Evolutionary conservation across 2,888 invertebrate species (phyloP).

Genomic region (Xestia sexstrigata): DNA sequence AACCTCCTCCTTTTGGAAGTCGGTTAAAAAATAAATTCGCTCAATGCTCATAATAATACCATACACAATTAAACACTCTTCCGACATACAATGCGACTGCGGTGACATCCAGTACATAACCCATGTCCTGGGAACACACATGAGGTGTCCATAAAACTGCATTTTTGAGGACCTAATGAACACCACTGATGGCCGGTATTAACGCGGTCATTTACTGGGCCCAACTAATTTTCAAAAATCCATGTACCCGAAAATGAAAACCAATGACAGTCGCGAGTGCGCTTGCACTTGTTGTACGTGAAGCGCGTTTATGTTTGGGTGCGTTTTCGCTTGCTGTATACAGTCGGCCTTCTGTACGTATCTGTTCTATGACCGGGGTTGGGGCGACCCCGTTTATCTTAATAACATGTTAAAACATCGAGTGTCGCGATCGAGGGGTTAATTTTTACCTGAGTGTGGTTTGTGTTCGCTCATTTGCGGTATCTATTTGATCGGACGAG

Average conservation of each 20-base stretch:
- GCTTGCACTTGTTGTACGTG: background rate
- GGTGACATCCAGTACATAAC: background rate
- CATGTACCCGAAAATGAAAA: background rate
- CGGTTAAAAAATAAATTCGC: too few relatives aligned
- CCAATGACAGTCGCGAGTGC: background rate
- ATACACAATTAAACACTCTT: too few relatives aligned
- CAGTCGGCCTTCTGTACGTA: background rate
- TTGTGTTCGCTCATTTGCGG: conserved; percentile 77
- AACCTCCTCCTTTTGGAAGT: too few relatives aligned
- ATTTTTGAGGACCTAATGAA: background rate
- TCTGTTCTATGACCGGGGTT: conserved; percentile 46
- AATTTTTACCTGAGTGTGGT: conserved; percentile 74
- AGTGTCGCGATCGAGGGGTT: conserved; percentile 71
- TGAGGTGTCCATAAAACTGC: background rate
- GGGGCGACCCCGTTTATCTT: conserved; percentile 82
- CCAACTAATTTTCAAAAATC: background rate
- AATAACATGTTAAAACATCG: conserved; percentile 84
- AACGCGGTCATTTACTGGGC: background rate
- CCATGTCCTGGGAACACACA: background rate
- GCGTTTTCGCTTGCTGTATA: background rate
- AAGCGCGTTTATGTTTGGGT: background rate
- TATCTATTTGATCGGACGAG: conserved; percentile 77
- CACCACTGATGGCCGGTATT: background rate
- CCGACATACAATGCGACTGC: background rate
- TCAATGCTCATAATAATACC: too few relatives aligned